phyloP scores from a whole-genome alignment of 2,888 invertebrate genomes.

The Nebria brevicollis region DNA sequence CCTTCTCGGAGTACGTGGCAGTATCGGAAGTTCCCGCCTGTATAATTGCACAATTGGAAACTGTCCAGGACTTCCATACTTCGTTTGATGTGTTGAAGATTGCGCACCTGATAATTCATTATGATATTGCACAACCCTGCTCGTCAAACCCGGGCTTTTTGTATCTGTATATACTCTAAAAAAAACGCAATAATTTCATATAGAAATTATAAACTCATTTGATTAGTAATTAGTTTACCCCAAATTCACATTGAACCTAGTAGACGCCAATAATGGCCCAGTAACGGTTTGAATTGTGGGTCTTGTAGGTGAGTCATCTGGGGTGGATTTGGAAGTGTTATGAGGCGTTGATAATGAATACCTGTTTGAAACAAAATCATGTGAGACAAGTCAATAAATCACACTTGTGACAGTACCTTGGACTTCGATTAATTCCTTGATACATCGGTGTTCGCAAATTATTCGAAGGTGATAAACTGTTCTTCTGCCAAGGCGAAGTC shows the following conservation, averaged over 20 bases:
- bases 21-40: constrained; percentile 60
- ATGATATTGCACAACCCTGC: constrained; percentile 65
- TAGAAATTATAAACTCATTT: constrained; percentile 17
- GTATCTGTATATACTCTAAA: constrained; percentile 63
- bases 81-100: constrained; percentile 57
- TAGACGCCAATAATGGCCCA: constrained; percentile 63
- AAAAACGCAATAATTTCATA: background rate
- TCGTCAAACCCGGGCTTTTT: constrained; percentile 65
- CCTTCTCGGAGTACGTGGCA: constrained; percentile 56
- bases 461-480: constrained; percentile 33
- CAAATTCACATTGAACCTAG: constrained; percentile 63
- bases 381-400: constrained; percentile 47
- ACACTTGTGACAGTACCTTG: constrained; percentile 26
- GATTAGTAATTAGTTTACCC: constrained; percentile 56
- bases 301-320: constrained; percentile 52
- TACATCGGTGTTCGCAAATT: constrained; percentile 10
- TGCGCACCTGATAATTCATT: constrained; percentile 56
- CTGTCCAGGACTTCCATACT: constrained; percentile 63
- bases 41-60: constrained; percentile 66
- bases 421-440: constrained; percentile 33
- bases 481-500: constrained; percentile 43
- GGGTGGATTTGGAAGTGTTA: constrained; percentile 54
- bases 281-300: constrained; percentile 58
- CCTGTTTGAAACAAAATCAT: constrained; percentile 44
- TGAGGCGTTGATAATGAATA: constrained; percentile 56